Conservation (phyloP, 2,113 vertebrate species). For the Hyaena hyaena region DNA sequence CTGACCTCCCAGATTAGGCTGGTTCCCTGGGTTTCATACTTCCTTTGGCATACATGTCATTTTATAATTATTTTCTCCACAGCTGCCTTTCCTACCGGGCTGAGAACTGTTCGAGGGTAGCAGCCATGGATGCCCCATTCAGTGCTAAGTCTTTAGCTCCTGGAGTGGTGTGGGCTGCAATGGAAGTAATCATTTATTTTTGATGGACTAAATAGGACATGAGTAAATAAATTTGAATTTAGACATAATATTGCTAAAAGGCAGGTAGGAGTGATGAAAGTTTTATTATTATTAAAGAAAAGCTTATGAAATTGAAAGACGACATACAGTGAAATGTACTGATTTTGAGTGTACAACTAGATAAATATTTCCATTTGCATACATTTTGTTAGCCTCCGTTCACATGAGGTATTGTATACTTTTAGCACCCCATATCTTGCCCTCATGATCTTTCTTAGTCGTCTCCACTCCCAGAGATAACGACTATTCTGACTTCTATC, state of each 20-base stretch:
- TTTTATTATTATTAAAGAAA: neutral
- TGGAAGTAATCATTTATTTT: neutral
- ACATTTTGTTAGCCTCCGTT: neutral
- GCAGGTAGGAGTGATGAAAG: neutral
- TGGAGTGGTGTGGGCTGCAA: too few relatives aligned
- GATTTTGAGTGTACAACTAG: neutral
- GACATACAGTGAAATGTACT: neutral
- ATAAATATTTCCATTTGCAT: neutral
- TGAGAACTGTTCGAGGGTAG: neutral
- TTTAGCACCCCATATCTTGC: neutral
- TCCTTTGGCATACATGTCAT: neutral
- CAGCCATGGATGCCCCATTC: neutral
- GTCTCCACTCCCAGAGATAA: neutral
- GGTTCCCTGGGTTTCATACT: neutral
- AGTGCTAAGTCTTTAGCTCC: neutral
- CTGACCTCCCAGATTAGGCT: neutral
- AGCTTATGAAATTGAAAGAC: neutral
- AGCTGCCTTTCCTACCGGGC: neutral
- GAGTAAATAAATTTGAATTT: conserved; percentile 30
- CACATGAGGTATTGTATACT: neutral
- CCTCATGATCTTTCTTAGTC: neutral
- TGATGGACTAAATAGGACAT: neutral
- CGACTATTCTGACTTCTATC: neutral
- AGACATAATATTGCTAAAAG: neutral
- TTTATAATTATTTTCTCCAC: neutral